phyloP scores from a whole-genome alignment of 2,113 vertebrate genomes.

The Nothocercus nigrocapillus region DNA sequence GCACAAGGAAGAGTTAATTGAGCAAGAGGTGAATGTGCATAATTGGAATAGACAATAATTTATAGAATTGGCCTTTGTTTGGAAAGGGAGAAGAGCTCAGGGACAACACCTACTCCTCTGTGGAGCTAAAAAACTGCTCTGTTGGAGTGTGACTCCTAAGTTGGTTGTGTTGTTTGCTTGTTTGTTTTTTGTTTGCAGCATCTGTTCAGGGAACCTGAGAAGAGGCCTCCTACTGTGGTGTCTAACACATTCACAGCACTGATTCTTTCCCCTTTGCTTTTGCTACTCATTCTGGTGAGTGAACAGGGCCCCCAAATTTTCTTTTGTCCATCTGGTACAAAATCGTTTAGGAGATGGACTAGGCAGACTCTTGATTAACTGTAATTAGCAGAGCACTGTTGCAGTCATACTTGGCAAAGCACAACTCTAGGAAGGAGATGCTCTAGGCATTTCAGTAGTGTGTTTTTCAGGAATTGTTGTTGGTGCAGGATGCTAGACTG shows the following conservation, averaged over 20 bases:
- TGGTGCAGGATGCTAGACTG: background rate
- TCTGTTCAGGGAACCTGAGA: slow-evolving; percentile 96
- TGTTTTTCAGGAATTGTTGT: background rate
- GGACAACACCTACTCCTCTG: background rate
- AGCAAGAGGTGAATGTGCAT: background rate
- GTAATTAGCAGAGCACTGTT: background rate
- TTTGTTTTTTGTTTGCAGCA: slow-evolving; percentile 82
- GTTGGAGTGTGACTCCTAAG: background rate
- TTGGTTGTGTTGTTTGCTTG: slow-evolving; percentile 21
- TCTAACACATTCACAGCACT: slow-evolving; percentile 95
- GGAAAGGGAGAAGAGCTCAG: background rate
- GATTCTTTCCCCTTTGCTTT: slow-evolving; percentile 90
- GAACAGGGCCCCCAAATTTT: background rate
- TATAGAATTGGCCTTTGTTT: background rate
- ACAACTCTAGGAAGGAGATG: no score
- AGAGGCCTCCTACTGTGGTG: slow-evolving; percentile 93
- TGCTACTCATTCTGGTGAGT: slow-evolving; percentile 95
- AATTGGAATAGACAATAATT: background rate
- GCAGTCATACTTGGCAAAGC: background rate
- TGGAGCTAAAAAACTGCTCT: background rate
- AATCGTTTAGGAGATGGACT: background rate
- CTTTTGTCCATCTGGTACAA: background rate
- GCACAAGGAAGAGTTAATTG: background rate
- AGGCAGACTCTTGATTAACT: background rate
- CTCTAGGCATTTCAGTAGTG: background rate